Evolutionary conservation across 2,888 invertebrate genomes (phyloP), one percentile per base, ranked within the genome.

Genomic region (Biston betularia): DNA sequence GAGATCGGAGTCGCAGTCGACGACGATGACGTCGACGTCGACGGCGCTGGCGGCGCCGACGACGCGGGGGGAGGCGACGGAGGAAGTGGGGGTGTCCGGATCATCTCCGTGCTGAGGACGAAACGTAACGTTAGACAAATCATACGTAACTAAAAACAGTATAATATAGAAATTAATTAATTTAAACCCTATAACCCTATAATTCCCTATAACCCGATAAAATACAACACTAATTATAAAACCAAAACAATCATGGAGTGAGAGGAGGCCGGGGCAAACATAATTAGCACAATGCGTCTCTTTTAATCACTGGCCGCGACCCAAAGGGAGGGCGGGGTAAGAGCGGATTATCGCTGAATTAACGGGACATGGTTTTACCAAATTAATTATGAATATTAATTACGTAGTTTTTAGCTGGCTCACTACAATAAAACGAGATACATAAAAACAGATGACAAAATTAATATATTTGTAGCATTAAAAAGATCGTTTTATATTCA

Each of bases 31-130:
- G 60, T 53, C 44, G 54, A 57, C 34, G 67, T 50, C 4, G 63
- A 48, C 7, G 80, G 83, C 52, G 82, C 83, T 11, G 83, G 79
- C 6, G 90, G 89, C 63, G 91, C 90, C 0, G 90, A 89, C 11
- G 89, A 87, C 71, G 84, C 89, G 4, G 89, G 90, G 9, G 91
- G 90, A 8, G 92, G 92, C 0, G 92, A 92, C 12, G 89, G 89
- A 1, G 92, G 89, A n/a, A 90, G 69, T 0, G 92, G 92, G 42
- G 92, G 91, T 35, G 92, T 89, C 68, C 87, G 79, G 34, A 79
- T 84, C 61, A 88, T 60, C 67, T 92, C 92, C 79, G 86, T 70
- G 70, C 92, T 93, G 82, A 3, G 56, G 68, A 59, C 62, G 58
- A 56, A 59, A 58, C 9, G 14, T 7, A 52, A 14, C 8, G 38